phyloP scores from a whole-genome alignment of 2,113 vertebrate species.

The Suricata suricatta region DNA sequence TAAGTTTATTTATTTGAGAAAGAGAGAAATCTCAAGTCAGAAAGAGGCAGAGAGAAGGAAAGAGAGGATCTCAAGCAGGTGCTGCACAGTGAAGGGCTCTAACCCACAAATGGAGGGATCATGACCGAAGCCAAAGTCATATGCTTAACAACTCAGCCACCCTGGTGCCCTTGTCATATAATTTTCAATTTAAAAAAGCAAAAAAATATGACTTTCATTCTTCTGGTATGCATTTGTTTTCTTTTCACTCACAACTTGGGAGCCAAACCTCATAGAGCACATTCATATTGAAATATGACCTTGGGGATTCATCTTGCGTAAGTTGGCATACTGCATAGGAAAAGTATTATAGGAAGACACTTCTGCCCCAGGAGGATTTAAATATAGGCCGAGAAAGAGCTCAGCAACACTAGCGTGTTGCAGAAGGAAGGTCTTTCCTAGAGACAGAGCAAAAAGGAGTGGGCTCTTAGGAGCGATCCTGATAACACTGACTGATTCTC shows the following conservation, averaged over 20 bases:
- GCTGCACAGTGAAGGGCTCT: too few species aligned
- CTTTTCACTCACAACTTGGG: not conserved
- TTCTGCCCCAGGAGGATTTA: not conserved
- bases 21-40: too few species aligned
- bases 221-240: not conserved
- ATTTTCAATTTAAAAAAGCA: not conserved
- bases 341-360: not conserved
- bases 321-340: not conserved
- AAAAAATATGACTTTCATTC: not conserved
- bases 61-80: too few species aligned
- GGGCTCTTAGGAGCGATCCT: not conserved
- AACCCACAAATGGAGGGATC: too few species aligned
- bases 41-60: too few species aligned
- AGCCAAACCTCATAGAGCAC: not conserved
- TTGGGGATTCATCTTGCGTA: not conserved
- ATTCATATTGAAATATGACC: not conserved
- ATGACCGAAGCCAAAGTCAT: too few species aligned
- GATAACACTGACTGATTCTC: not conserved
- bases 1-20: too few species aligned
- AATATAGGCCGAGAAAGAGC: not conserved
- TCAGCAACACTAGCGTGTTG: not conserved
- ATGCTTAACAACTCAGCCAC: too few species aligned
- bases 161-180: not conserved
- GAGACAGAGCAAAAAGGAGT: not conserved
- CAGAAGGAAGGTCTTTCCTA: not conserved